phyloP scores from a whole-genome alignment of 2,113 vertebrate genomes.

The Sturnira hondurensis region DNA sequence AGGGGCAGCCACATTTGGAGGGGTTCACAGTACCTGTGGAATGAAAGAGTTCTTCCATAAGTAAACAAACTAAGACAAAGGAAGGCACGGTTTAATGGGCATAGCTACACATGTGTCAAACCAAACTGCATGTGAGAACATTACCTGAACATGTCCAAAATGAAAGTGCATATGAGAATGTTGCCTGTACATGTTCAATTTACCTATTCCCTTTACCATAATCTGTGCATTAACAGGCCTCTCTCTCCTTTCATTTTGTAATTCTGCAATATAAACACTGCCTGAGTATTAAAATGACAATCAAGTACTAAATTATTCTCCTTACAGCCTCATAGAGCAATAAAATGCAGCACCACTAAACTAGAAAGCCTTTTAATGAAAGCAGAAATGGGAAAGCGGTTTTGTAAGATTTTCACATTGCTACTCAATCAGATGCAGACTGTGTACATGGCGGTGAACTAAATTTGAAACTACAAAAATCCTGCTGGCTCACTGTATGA shows the following conservation, averaged over 20 bases:
- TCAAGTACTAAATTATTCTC: not conserved
- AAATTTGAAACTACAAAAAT: not conserved
- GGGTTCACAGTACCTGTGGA: conserved; percentile 95
- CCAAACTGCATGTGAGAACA: conserved; percentile 32
- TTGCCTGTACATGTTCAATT: not conserved
- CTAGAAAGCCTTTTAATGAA: not conserved
- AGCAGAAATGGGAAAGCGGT: not conserved
- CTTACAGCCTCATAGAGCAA: not conserved
- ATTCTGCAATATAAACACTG: not conserved
- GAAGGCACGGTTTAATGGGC: conserved; percentile 63
- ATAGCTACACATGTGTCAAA: conserved; percentile 60
- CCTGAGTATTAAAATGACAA: not conserved
- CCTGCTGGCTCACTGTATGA: not conserved
- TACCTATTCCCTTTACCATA: not conserved
- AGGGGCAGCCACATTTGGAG: conserved; percentile 97
- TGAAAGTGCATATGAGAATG: conserved; percentile 30
- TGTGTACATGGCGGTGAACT: not conserved
- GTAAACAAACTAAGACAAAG: conserved; percentile 33
- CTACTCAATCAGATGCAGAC: not conserved
- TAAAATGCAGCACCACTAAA: not conserved
- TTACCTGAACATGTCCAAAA: conserved; percentile 30
- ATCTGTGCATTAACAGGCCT: not conserved
- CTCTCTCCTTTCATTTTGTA: not conserved
- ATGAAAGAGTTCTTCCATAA: conserved; percentile 59
- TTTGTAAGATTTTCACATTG: not conserved